These are phyloP conservation scores for Morus bassanus DNA, from an alignment of 2,797 vertebrate species.

Conservation along the genomic window DNA sequence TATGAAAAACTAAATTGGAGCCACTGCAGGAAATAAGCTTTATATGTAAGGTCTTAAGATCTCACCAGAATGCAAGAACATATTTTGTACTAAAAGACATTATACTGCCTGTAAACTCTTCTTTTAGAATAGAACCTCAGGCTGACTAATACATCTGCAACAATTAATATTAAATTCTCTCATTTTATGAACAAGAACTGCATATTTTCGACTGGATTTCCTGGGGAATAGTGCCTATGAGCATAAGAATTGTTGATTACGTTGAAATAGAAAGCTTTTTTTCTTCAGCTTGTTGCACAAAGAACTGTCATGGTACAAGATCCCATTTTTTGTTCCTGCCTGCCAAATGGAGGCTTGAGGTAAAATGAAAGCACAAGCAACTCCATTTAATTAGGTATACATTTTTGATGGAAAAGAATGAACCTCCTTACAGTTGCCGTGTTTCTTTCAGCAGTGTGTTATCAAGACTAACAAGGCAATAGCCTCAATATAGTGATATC, in stretches of 20 bases:
- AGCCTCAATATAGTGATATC: background rate
- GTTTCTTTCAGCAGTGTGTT: background rate
- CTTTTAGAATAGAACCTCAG: slow-evolving; percentile 33
- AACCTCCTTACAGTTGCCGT: background rate
- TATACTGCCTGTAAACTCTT: slow-evolving; percentile 19
- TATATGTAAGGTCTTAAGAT: slow-evolving; percentile 30
- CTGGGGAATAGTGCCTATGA: background rate
- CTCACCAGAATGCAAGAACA: slow-evolving; percentile 16
- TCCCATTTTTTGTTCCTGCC: background rate
- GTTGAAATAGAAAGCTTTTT: background rate
- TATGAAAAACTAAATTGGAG: slow-evolving; percentile 57
- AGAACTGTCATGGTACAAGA: background rate
- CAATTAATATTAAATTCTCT: slow-evolving; percentile 51
- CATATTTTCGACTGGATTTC: slow-evolving; percentile 22
- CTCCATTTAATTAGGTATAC: background rate
- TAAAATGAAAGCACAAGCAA: background rate
- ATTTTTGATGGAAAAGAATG: background rate
- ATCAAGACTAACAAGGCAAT: background rate
- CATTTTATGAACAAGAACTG: slow-evolving; percentile 7
- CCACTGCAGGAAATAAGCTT: slow-evolving; percentile 33
- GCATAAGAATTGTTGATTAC: background rate
- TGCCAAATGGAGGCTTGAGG: background rate
- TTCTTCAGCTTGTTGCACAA: background rate
- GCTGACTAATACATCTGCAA: slow-evolving; percentile 29
- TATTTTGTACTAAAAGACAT: slow-evolving; percentile 51